Evolutionary conservation across 2,888 invertebrate species (phyloP).

Genomic region (Hypsopygia costalis): DNA sequence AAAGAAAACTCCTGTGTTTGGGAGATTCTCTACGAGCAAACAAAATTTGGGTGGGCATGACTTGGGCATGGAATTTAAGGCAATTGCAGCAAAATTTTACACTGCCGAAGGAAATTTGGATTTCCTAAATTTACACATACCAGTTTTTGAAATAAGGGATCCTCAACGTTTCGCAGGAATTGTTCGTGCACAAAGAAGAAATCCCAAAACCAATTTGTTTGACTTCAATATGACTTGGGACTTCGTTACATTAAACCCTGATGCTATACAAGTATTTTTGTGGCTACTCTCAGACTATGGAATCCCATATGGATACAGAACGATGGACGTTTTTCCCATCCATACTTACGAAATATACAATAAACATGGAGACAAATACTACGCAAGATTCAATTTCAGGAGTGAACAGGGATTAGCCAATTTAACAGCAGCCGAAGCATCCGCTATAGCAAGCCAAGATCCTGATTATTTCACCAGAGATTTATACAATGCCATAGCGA

Average conservation of each 20-base stretch:
- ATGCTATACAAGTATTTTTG: constrained; percentile 87
- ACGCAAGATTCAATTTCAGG: constrained; percentile 94
- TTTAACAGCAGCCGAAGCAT: constrained; percentile 82
- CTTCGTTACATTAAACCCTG: constrained; percentile 89
- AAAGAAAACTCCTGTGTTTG: constrained; percentile 87
- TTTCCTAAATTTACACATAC: constrained; percentile 91
- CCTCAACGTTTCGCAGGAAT: constrained; percentile 91
- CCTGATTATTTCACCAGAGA: constrained; percentile 93
- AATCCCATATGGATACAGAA: constrained; percentile 92
- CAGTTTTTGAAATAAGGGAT: constrained; percentile 93
- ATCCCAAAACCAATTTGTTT: constrained; percentile 91
- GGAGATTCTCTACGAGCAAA: constrained; percentile 89
- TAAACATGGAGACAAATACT: constrained; percentile 83
- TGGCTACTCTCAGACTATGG: constrained; percentile 92
- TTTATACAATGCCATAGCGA: constrained; percentile 90
- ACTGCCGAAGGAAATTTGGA: constrained; percentile 94
- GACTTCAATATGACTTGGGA: constrained; percentile 95
- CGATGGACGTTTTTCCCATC: constrained; percentile 94
- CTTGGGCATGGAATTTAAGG: constrained; percentile 90
- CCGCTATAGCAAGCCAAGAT: constrained; percentile 83
- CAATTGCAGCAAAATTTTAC: constrained; percentile 94
- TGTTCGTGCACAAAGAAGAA: constrained; percentile 93
- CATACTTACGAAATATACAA: constrained; percentile 95
- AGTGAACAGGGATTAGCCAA: constrained; percentile 92
- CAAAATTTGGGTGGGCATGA: constrained; percentile 90